Conservation (phyloP, 1,140 invertebrate species). For the Panagrolaimus sp. region DNA sequence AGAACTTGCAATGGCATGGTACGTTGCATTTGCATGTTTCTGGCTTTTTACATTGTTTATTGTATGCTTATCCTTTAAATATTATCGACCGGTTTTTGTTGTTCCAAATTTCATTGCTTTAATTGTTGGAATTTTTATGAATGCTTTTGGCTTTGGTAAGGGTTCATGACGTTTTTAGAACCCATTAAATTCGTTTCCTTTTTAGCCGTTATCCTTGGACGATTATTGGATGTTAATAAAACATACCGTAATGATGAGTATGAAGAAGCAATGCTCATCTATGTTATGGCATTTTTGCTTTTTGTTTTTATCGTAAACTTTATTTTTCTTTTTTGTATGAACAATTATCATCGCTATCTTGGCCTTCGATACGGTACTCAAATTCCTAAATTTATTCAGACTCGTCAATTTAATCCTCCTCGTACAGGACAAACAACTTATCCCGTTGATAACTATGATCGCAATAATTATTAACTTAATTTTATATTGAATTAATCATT, state of each 20-base stretch:
- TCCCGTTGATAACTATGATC: neutral
- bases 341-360: slow-evolving; percentile 9
- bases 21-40: slow-evolving; percentile 1
- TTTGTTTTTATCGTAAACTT: slow-evolving; percentile 12
- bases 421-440: neutral
- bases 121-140: slow-evolving; percentile 14
- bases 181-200: neutral
- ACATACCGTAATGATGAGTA: slow-evolving; percentile 11
- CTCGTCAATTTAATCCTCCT: neutral
- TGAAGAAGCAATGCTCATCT: slow-evolving; percentile 12
- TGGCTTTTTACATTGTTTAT: slow-evolving; percentile 15
- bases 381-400: slow-evolving; percentile 7
- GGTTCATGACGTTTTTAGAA: neutral
- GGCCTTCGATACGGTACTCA: neutral
- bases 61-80: slow-evolving; percentile 12
- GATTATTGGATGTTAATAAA: slow-evolving; percentile 11
- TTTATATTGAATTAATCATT: too few species aligned
- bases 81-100: slow-evolving; percentile 16
- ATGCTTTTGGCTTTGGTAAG: slow-evolving; percentile 12
- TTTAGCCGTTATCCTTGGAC: slow-evolving; percentile 10
- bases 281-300: slow-evolving; percentile 12
- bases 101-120: slow-evolving; percentile 14
- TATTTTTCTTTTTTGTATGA: slow-evolving; percentile 10
- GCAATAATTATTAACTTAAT: too few species aligned
- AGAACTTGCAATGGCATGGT: slow-evolving; percentile 11